Evolutionary conservation across 2,797 vertebrate genomes (phyloP).

Genomic region (Amblyopsis hoosieri): DNA sequence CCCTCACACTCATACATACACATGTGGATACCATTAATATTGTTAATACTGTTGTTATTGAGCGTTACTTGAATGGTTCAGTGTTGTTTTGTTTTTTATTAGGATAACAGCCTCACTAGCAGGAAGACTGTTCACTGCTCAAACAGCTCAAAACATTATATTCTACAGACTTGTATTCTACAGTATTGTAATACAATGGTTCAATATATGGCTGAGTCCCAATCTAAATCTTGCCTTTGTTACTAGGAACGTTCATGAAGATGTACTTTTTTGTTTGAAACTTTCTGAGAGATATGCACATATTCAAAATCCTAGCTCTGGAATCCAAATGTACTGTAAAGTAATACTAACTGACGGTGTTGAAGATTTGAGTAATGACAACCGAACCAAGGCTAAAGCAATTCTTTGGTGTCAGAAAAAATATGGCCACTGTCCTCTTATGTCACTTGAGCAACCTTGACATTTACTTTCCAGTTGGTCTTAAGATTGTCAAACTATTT

Average conservation of each 20-base stretch:
- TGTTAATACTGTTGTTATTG: conserved; percentile 31
- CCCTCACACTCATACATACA: conserved; percentile 14
- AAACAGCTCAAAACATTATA: conserved; percentile 27
- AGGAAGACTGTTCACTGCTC: conserved; percentile 40
- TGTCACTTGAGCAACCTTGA: conserved; percentile 62
- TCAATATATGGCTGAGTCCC: conserved; percentile 42
- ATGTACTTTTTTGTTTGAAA: conserved; percentile 12
- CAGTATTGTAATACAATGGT: conserved; percentile 21
- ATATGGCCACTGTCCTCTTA: conserved; percentile 81
- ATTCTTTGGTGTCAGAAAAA: conserved; percentile 86
- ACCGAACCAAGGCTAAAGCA: conserved; percentile 72
- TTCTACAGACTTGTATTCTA: conserved; percentile 10
- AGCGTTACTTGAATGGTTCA: conserved; percentile 28
- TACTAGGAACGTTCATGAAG: conserved; percentile 12
- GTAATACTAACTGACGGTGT: conserved; percentile 8
- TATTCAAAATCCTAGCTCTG: conserved; percentile 1
- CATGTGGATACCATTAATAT: conserved; percentile 37
- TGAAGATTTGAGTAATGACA: conserved; percentile 38
- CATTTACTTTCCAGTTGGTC: conserved; percentile 77
- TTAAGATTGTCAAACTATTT: conserved; percentile 84
- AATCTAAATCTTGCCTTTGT: conserved; percentile 38
- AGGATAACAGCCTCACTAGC: conserved; percentile 23
- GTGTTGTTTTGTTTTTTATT: conserved; percentile 15
- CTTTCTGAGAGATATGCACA: conserved; percentile 18
- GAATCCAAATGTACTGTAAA: conserved; percentile 12